A percentile compares a stretch with the other conserved stretches of the same genome.
These are phyloP conservation scores for Megathymus violae DNA, from an alignment of 1,140 invertebrate species.

Conservation along the genomic window DNA sequence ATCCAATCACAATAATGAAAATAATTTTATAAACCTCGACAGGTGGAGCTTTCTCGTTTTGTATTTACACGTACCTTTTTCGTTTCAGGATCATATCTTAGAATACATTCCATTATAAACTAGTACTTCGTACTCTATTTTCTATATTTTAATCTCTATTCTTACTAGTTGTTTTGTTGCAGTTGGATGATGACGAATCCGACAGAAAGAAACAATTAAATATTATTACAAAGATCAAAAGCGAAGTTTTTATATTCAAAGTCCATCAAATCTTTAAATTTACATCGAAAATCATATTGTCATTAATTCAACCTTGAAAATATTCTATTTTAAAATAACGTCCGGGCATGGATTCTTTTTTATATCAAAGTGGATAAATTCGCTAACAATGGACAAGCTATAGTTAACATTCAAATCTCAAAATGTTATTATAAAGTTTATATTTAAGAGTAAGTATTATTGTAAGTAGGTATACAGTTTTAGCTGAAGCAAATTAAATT, in stretches of 20 bases:
- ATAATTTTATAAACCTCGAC: neutral
- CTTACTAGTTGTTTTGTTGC: neutral
- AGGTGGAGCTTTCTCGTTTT: neutral
- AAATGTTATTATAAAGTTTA: constrained; percentile 21
- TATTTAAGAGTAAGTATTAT: constrained; percentile 23
- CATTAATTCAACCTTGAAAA: constrained; percentile 63
- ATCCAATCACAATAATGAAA: too few species aligned
- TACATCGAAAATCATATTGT: constrained; percentile 74
- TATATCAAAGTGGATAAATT: constrained; percentile 30
- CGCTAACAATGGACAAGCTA: constrained; percentile 29
- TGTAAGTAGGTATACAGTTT: constrained; percentile 21
- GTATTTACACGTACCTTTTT: constrained; percentile 2
- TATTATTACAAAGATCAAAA: constrained; percentile 33
- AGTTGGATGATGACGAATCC: constrained; percentile 35
- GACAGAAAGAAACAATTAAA: constrained; percentile 30
- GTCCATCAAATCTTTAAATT: constrained; percentile 52
- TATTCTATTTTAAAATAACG: constrained; percentile 46
- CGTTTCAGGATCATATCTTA: neutral
- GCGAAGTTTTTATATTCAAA: constrained; percentile 45
- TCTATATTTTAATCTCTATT: constrained; percentile 1
- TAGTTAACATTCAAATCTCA: constrained; percentile 24
- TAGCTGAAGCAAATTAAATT: constrained; percentile 26
- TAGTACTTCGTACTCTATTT: too few species aligned
- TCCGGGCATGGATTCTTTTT: constrained; percentile 62
- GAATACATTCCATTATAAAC: too few species aligned